Evolutionary conservation across 2,797 vertebrate species (phyloP), one percentile per base, ranked within the genome.

Genomic region (Chromobotia macracanthus): DNA sequence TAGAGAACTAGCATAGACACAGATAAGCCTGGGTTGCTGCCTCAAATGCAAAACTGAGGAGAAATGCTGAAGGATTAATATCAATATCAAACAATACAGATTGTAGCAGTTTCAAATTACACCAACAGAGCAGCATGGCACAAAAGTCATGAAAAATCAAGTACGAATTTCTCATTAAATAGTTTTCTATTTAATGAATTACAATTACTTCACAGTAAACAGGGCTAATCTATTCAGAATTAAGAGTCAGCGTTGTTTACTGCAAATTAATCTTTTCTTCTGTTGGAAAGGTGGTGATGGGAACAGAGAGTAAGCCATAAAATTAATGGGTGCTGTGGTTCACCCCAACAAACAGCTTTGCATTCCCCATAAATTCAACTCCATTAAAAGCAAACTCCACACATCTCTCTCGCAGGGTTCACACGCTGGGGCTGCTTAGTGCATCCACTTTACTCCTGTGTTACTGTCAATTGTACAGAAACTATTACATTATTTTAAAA

Each of bases 321-420:
- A 71, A 9, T 28, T 9, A 51, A 51, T 35, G 35, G 55, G 15
- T 38, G 46, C 50, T 67, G 50, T 11, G 19, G 63, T 66, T 75
- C 13, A 53, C 70, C 23, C 4, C 7, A 48, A 68, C 23, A 67
- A 9, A 51, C 11, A 38, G 23, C n/a, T 68, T 63, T 61, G 67
- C 19, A 18, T 23, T 70, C 55, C 56, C 25, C 75, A 64, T 64
- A 64, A 64, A n/a, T 19, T 38, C 31, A 64, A 18, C 8, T 38
- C 31, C 61, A 38, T 35, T 64, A n/a, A 64, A 64, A n/a, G 31
- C 31, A 64, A 64, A 64, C 61, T 64, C 61, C 19, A 64, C 61
- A 64, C 18, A 13, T 63, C 18, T 38, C 18, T 38, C 18, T 19
- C 61, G 8, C 10, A 16, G 31, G 31, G 61, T 38, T 64, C 61